Evolutionary conservation across 2,888 invertebrate genomes (phyloP), one percentile per base, ranked within the genome.

Genomic region (Hartigia nigra): DNA sequence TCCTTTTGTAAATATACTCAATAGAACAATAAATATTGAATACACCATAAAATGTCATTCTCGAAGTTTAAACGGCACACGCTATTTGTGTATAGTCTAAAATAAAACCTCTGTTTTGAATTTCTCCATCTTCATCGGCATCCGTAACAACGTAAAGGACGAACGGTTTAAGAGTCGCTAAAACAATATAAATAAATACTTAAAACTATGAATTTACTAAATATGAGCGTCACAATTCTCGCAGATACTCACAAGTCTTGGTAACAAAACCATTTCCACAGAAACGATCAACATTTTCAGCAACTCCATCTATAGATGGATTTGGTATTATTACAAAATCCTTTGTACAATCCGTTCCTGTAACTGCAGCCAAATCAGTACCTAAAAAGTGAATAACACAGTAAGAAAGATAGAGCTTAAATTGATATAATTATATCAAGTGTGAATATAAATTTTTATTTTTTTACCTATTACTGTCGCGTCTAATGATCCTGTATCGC

Each of bases 301-400:
- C 74, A 91, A 90, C 12, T 87, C 87, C 74, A 89, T 90, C 74
- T 70, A 84, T 89, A 0, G 85, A 90, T 0, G 96, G 95, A 90
- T 95, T 94, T 3, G 96, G 95, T 84, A 97, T 95, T 5, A 96
- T 94, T 12, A 97, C 94, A 87, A 95, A 97, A 92, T 96, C 96
- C 0, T 94, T 94, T 74, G 93, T 93, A 87, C 97, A 97, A 1
- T 92, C 92, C 12, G 91, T 92, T 72, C 94, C 95, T 87, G 93
- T 94, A 31, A 94, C 92, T 0, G 94, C 93, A 2, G 93, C 93
- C 14, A 92, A 88, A 0, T 92, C 85, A 0, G 95, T 95, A 34
- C 94, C 91, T 89, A 76, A 35, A 82, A 82, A 70, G 55, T 23
- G 23, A 23, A 14, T 9, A 23, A 2, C 23, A 55, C 2, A n/a